Conservation (phyloP, 2,113 vertebrate species). For the Phalacrocorax pelagicus region DNA sequence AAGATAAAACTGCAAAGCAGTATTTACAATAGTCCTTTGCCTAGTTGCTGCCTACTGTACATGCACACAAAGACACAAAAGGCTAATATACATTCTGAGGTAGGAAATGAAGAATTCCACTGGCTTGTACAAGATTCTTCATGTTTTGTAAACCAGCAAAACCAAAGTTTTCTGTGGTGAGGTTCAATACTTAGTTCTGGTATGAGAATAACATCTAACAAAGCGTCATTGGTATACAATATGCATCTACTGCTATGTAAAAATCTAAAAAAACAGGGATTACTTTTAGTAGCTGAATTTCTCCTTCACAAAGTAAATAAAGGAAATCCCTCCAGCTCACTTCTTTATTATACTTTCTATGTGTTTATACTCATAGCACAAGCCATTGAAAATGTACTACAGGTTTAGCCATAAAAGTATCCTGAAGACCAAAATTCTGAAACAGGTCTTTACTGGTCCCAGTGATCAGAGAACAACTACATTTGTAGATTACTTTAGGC, state of each 20-base stretch:
- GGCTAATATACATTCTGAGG: conserved; percentile 73
- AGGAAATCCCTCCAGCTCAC: background rate
- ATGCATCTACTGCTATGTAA: background rate
- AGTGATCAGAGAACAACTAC: conserved; percentile 4
- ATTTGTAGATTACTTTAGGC: background rate
- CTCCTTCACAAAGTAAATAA: background rate
- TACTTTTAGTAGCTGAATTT: conserved; percentile 18
- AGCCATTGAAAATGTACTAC: conserved; percentile 30
- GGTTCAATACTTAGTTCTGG: conserved; percentile 63
- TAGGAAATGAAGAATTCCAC: conserved; percentile 78
- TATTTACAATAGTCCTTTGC: conserved; percentile 70
- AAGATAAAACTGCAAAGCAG: conserved; percentile 53
- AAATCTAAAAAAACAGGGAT: background rate
- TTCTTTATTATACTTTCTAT: background rate
- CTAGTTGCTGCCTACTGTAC: conserved; percentile 41
- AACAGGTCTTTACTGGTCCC: conserved; percentile 58
- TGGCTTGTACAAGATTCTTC: conserved; percentile 73
- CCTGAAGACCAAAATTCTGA: conserved; percentile 19
- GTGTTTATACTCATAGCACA: background rate
- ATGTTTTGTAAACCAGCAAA: conserved; percentile 73
- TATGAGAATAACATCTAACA: conserved; percentile 40
- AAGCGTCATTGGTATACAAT: background rate
- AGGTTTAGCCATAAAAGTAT: background rate
- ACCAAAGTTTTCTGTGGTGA: conserved; percentile 51
- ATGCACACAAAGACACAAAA: conserved; percentile 57